Percentiles rank a stretch among this genome's conserved stretches.
Conservation (phyloP, 2,797 vertebrate species). For the Capromys pilorides region DNA sequence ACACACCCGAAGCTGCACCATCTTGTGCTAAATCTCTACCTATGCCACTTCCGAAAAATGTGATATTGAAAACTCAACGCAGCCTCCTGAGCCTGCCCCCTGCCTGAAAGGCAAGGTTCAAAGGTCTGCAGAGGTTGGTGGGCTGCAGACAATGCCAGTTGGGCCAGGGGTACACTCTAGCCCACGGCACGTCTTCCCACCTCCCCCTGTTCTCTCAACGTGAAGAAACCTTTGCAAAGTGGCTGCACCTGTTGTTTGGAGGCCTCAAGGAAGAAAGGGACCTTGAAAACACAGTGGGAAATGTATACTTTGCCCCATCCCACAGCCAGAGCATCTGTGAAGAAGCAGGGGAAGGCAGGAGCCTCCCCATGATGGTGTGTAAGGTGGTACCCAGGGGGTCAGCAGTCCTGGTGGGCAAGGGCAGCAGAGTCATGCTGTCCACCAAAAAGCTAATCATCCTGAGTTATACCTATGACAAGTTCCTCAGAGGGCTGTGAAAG, state of each 20-base stretch:
- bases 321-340: rapidly evolving
- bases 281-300: rapidly evolving
- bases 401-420: rapidly evolving
- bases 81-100: background rate
- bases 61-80: background rate
- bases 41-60: background rate
- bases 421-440: rapidly evolving
- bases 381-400: rapidly evolving
- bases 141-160: rapidly evolving
- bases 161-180: rapidly evolving
- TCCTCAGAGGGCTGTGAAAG: background rate
- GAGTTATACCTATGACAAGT: background rate
- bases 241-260: rapidly evolving
- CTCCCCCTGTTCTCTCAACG: rapidly evolving
- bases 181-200: rapidly evolving
- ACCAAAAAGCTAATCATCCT: rapidly evolving
- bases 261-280: rapidly evolving
- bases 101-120: background rate
- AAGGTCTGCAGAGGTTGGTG: background rate
- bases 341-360: rapidly evolving
- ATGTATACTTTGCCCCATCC: rapidly evolving
- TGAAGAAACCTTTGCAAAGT: too few relatives aligned
- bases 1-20: background rate
- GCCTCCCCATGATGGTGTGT: rapidly evolving
- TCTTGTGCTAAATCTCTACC: background rate